Evolutionary conservation across 2,113 vertebrate genomes (phyloP).

Genomic region (Aegotheles bennettii): DNA sequence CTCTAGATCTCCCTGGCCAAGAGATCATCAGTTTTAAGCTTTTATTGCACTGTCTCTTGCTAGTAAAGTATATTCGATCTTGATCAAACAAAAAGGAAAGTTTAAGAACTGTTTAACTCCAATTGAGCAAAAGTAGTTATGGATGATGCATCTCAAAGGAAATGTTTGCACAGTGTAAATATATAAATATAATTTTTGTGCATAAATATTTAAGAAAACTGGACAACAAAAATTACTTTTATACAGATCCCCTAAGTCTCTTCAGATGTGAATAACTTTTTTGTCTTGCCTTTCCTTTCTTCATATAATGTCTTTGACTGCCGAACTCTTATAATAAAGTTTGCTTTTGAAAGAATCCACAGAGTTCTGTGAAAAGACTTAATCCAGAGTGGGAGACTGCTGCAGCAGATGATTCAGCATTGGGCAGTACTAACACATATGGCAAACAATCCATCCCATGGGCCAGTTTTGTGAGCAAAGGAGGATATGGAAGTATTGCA

Average conservation of each 20-base stretch:
- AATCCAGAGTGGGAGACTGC: neutral
- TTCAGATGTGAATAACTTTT: conserved; percentile 50
- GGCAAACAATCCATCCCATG: neutral
- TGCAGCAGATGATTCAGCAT: neutral
- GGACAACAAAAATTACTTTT: conserved; percentile 67
- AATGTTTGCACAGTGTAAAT: conserved; percentile 50
- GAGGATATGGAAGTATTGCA: neutral
- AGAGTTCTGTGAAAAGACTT: neutral
- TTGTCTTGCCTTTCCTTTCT: conserved; percentile 50
- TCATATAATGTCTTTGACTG: conserved; percentile 51
- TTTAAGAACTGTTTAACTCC: neutral
- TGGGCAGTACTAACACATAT: neutral
- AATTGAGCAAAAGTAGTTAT: neutral
- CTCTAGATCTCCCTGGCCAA: neutral
- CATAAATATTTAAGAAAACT: conserved; percentile 74
- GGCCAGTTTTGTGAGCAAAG: neutral
- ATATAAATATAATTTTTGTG: conserved; percentile 64
- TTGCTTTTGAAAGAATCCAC: conserved; percentile 7
- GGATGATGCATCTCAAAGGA: neutral
- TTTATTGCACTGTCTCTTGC: neutral
- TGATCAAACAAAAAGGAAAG: neutral
- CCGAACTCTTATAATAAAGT: conserved; percentile 68
- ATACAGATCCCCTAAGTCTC: conserved; percentile 37
- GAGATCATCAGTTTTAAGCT: neutral
- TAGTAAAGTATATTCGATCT: neutral